These are phyloP conservation scores for Aporrectodea caliginosa DNA, from an alignment of 1,140 invertebrate species.

Conservation along the genomic window DNA sequence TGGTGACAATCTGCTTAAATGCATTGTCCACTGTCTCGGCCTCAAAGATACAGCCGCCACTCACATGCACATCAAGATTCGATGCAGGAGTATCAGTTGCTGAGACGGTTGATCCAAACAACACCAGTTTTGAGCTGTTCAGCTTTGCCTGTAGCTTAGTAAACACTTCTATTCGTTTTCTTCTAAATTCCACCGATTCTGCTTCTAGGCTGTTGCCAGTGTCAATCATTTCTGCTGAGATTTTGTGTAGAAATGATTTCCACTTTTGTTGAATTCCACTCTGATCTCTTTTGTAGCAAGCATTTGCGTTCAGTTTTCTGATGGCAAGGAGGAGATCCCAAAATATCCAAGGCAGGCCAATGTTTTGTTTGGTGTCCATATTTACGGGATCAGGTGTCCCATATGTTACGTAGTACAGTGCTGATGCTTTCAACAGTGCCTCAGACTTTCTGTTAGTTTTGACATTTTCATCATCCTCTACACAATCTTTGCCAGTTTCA, in stretches of 20 bases:
- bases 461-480: not conserved
- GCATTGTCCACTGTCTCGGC: no score
- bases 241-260: not conserved
- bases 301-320: no score
- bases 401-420: not conserved
- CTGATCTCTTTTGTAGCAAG: not conserved
- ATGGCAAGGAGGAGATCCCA: not conserved
- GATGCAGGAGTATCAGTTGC: not conserved
- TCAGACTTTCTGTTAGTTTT: not conserved
- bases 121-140: not conserved
- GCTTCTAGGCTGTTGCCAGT: not conserved
- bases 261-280: not conserved
- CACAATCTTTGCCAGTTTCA: no score
- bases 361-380: not conserved
- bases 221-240: not conserved
- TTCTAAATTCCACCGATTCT: not conserved
- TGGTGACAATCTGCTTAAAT: not conserved
- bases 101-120: not conserved
- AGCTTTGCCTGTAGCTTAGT: not conserved
- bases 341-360: not conserved
- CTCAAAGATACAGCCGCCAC: not conserved
- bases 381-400: not conserved
- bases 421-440: not conserved
- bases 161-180: not conserved
- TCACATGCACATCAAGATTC: not conserved